A percentile compares a stretch with the other conserved stretches of the same genome.
Conservation (phyloP, 92 coral and sea anemone species). For the Siderastrea siderea region DNA sequence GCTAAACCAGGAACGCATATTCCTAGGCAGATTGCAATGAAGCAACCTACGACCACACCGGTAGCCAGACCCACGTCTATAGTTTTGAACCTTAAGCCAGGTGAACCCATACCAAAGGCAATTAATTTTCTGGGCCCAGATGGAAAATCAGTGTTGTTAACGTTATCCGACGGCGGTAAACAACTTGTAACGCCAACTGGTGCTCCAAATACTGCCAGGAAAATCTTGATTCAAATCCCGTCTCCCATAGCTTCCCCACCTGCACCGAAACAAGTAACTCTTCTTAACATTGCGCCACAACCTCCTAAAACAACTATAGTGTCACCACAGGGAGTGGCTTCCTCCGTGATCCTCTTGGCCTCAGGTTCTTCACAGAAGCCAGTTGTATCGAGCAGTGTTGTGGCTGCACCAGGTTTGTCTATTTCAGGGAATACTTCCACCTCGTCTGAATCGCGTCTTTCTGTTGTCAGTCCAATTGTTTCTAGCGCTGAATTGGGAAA, state of each 20-base stretch:
- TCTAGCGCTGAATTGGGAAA: background rate
- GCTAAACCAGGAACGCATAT: slow-evolving; percentile 23
- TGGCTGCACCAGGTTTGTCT: background rate
- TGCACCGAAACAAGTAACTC: background rate
- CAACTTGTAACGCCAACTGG: slow-evolving; percentile 16
- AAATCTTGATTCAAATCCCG: slow-evolving; percentile 36
- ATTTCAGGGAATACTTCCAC: background rate
- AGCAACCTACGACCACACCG: background rate
- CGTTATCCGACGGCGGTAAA: slow-evolving; percentile 41
- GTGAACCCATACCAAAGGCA: slow-evolving; percentile 45
- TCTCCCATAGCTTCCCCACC: background rate
- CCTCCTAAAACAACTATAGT: slow-evolving; percentile 22
- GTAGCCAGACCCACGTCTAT: background rate
- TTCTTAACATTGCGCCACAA: slow-evolving; percentile 40
- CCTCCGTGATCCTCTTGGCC: slow-evolving; percentile 6
- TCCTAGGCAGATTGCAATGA: slow-evolving; percentile 48
- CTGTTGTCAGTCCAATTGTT: background rate
- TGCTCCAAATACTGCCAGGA: background rate
- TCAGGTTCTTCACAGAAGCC: slow-evolving; percentile 21
- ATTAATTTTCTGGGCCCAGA: slow-evolving; percentile 39
- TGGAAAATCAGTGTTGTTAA: slow-evolving; percentile 33
- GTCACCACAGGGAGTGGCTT: slow-evolving; percentile 5
- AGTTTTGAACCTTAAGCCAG: slow-evolving; percentile 32
- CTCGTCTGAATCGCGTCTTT: slow-evolving; percentile 1
- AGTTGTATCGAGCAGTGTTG: background rate